Conservation (phyloP, 2,113 vertebrate species). For the Ranitomeya variabilis region DNA sequence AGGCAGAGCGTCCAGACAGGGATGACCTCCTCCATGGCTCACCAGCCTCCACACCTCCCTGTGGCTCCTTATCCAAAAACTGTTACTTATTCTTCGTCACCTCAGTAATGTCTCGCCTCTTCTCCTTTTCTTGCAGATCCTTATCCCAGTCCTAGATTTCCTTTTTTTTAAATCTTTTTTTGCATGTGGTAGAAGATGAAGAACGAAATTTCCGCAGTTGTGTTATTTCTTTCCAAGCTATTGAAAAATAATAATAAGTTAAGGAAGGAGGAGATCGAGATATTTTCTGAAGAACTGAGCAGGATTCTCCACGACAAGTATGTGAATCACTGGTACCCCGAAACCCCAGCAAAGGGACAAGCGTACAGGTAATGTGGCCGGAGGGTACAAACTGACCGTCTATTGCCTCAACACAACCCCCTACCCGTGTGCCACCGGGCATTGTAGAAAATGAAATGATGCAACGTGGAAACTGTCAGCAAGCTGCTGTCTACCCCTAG, state of each 20-base stretch:
- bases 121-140: not conserved
- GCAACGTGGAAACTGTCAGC: no score
- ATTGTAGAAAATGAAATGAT: no score
- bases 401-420: no score
- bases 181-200: slow-evolving; percentile 68
- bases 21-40: no score
- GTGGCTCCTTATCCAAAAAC: no score
- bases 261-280: slow-evolving; percentile 66
- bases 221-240: slow-evolving; percentile 74
- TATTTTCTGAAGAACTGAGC: slow-evolving; percentile 71
- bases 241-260: slow-evolving; percentile 67
- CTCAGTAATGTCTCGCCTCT: not conserved
- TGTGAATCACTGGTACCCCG: slow-evolving; percentile 76
- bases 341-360: slow-evolving; percentile 73
- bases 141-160: not conserved
- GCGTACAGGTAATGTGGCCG: slow-evolving; percentile 70
- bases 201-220: slow-evolving; percentile 75
- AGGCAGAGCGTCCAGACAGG: no score
- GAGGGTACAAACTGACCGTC: not conserved
- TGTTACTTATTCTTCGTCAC: not conserved
- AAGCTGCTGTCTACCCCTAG: no score
- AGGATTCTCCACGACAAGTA: slow-evolving; percentile 72
- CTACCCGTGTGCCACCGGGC: no score
- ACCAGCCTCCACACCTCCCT: no score
- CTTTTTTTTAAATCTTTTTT: not conserved